phyloP scores from a whole-genome alignment of 1,140 invertebrate genomes.

The Paracyclopina nana region DNA sequence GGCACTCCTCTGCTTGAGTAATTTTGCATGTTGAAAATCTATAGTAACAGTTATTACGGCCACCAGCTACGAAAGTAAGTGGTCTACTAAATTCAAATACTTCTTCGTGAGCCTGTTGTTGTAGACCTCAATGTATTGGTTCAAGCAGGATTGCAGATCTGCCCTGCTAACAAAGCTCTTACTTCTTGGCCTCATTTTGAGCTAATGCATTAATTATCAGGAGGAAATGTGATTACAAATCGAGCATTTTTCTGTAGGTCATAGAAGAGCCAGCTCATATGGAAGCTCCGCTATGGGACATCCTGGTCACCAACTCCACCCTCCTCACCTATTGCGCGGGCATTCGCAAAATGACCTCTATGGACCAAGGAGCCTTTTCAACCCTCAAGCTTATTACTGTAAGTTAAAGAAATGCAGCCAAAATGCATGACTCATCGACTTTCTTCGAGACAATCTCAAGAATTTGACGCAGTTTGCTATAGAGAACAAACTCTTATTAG shows the following conservation, averaged over 20 bases:
- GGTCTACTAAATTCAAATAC: background rate
- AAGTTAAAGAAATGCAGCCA: conserved; percentile 1
- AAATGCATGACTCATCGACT: background rate
- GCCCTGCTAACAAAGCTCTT: no score
- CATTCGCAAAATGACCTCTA: background rate
- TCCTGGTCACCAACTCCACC: background rate
- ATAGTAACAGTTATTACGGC: no score
- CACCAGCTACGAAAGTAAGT: no score
- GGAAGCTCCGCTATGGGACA: conserved; percentile 1
- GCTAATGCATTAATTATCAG: background rate
- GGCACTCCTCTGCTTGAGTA: no score
- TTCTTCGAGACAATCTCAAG: background rate
- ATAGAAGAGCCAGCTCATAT: conserved; percentile 2
- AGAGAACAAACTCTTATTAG: background rate
- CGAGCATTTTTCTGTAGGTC: background rate
- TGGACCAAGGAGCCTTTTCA: background rate
- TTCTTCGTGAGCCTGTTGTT: background rate
- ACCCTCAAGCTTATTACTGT: conserved; percentile 10
- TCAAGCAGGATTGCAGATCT: no score
- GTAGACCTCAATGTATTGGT: background rate
- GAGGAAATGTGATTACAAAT: background rate
- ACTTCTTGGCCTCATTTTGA: background rate
- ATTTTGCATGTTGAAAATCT: no score
- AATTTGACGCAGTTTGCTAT: background rate
- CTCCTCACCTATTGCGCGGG: background rate